Evolutionary conservation across 2,888 invertebrate genomes (phyloP).

Genomic region (Dicyrtoma fusca): DNA sequence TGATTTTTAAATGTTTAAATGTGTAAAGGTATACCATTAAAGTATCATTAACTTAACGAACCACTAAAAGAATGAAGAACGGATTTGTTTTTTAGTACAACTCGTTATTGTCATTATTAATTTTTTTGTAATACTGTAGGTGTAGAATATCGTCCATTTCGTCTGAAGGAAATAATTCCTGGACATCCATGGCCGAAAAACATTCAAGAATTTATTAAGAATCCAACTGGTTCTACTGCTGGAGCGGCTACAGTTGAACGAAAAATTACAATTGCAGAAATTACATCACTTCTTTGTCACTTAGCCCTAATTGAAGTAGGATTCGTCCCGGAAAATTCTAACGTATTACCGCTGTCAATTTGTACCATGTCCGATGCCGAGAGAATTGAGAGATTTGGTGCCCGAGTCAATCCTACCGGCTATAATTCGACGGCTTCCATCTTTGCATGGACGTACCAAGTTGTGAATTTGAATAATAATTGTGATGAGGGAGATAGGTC

Average conservation of each 20-base stretch:
- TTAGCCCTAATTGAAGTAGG: slow-evolving; percentile 30
- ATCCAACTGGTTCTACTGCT: background rate
- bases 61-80: no score
- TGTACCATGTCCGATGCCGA: slow-evolving; percentile 14
- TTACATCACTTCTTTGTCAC: slow-evolving; percentile 24
- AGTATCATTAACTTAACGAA: no score
- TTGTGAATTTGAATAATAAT: slow-evolving; percentile 10
- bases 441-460: slow-evolving; percentile 30
- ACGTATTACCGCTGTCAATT: slow-evolving; percentile 1
- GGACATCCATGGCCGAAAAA: slow-evolving; percentile 19
- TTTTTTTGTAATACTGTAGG: no score
- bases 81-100: no score
- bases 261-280: slow-evolving; percentile 16
- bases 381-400: slow-evolving; percentile 8
- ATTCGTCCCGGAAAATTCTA: slow-evolving; percentile 23
- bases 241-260: background rate
- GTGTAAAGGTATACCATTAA: no score
- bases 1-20: no score
- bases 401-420: slow-evolving; percentile 14
- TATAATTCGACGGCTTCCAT: slow-evolving; percentile 19
- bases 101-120: no score
- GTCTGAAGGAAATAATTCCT: slow-evolving; percentile 24
- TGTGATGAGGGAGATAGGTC: background rate
- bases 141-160: slow-evolving; percentile 1
- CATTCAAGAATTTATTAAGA: background rate